Percentiles rank a stretch among this genome's conserved stretches.
Evolutionary conservation across 37 sponge, comb jelly and placozoan genomes (phyloP).

Genomic region (Chondrilla cf. caribensis): DNA sequence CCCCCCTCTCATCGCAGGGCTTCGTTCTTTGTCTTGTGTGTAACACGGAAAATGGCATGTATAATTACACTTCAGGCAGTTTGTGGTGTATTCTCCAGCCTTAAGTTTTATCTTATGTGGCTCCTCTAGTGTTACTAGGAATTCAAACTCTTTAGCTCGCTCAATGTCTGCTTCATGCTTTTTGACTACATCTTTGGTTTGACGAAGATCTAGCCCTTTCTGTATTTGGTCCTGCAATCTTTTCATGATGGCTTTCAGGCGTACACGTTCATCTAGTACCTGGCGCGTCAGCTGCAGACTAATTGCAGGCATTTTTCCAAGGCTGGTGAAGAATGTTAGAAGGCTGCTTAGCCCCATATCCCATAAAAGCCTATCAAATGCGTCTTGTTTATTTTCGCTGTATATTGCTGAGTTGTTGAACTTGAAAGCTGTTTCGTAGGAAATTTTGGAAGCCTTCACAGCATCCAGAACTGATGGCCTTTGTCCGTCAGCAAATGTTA

Average conservation of each 20-base stretch:
- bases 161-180: slow-evolving; percentile 38
- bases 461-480: slow-evolving; percentile 60
- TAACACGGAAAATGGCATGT: slow-evolving; percentile 20
- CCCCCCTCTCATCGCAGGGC: slow-evolving; percentile 15
- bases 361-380: slow-evolving; percentile 62
- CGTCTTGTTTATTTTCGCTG: background rate
- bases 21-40: background rate
- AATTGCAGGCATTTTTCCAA: background rate
- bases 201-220: slow-evolving; percentile 17
- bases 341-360: slow-evolving; percentile 59
- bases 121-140: background rate
- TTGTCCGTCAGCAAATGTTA: slow-evolving; percentile 73
- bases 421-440: slow-evolving; percentile 31
- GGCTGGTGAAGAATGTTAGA: slow-evolving; percentile 34
- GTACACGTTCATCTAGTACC: slow-evolving; percentile 51
- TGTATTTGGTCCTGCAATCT: slow-evolving; percentile 43
- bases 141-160: slow-evolving; percentile 20
- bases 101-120: background rate
- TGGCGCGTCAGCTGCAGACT: slow-evolving; percentile 57
- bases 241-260: slow-evolving; percentile 42
- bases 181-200: slow-evolving; percentile 40
- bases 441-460: slow-evolving; percentile 46
- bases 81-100: slow-evolving; percentile 23
- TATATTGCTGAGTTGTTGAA: slow-evolving; percentile 78
- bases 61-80: slow-evolving; percentile 26